phyloP scores from a whole-genome alignment of 2,888 invertebrate genomes.

The Synanthedon myopaeformis region DNA sequence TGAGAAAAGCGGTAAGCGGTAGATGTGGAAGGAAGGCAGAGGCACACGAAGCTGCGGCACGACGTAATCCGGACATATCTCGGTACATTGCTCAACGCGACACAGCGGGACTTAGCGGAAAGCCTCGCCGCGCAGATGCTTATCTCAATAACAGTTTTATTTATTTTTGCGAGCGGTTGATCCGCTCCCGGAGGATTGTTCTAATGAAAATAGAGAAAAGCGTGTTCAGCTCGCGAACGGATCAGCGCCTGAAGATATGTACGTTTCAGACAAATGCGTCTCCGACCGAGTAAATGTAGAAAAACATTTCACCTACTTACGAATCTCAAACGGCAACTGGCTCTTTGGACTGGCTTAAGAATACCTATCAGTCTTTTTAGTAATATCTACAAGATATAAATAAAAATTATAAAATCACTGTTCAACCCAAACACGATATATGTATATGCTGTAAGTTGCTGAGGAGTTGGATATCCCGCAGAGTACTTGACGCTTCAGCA shows the following conservation, averaged over 20 bases:
- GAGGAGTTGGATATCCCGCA: too few species aligned
- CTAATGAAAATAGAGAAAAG: conserved; percentile 60
- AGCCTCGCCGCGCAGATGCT: conserved; percentile 65
- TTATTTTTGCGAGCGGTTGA: conserved; percentile 66
- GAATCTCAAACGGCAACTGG: conserved; percentile 17
- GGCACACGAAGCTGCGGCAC: conserved; percentile 36
- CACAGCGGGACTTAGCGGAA: conserved; percentile 66
- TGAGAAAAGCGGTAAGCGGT: conserved; percentile 35
- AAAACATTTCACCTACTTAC: conserved; percentile 2
- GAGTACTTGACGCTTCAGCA: too few species aligned
- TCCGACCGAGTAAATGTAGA: conserved; percentile 2
- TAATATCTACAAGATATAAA: too few species aligned
- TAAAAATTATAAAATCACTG: too few species aligned
- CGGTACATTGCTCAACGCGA: conserved; percentile 65
- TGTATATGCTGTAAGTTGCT: too few species aligned
- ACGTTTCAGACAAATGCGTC: conserved; percentile 1
- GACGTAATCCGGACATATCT: conserved; percentile 65
- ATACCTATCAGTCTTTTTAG: too few species aligned
- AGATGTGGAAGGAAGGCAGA: conserved; percentile 30
- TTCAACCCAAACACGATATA: too few species aligned
- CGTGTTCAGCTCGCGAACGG: conserved; percentile 14
- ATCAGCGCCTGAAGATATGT: conserved; percentile 10
- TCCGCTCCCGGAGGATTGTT: conserved; percentile 54
- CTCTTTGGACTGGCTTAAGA: background rate
- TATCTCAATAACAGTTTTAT: conserved; percentile 71